Conservation (phyloP, 2,888 invertebrate genomes). For the Cinara cedri region DNA sequence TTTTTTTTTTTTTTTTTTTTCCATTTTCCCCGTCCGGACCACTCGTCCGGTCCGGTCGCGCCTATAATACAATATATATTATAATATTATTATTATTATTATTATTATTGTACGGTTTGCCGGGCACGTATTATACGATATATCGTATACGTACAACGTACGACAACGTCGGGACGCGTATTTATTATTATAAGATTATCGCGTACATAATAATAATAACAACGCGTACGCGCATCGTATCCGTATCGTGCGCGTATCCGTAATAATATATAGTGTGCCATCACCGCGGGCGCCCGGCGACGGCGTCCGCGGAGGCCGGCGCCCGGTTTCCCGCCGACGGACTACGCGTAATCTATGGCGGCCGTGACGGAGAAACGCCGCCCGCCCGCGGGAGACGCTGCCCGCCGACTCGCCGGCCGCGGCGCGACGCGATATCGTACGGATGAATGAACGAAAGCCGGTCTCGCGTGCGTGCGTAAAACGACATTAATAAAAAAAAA, state of each 20-base stretch:
- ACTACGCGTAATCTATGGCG: background rate
- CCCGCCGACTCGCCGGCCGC: background rate
- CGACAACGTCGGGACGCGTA: no score
- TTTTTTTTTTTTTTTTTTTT: background rate
- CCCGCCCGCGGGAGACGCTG: background rate
- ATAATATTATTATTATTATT: no score
- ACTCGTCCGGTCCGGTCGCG: background rate
- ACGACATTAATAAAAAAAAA: no score
- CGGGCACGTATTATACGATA: background rate
- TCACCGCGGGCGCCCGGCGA: slow-evolving; percentile 48
- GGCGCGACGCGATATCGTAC: no score
- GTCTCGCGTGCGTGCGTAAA: background rate
- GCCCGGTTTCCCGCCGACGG: slow-evolving; percentile 37
- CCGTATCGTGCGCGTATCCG: background rate
- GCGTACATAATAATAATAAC: background rate
- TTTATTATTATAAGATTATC: background rate
- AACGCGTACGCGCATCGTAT: no score
- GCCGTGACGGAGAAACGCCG: background rate
- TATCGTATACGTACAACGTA: no score
- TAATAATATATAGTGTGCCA: background rate
- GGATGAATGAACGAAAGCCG: slow-evolving; percentile 15
- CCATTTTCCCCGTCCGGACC: background rate
- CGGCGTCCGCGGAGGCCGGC: slow-evolving; percentile 16
- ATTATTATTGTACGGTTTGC: no score
- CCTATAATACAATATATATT: background rate